Conservation (phyloP, 2,797 vertebrate species). For the Leontocebus nigricollis region DNA sequence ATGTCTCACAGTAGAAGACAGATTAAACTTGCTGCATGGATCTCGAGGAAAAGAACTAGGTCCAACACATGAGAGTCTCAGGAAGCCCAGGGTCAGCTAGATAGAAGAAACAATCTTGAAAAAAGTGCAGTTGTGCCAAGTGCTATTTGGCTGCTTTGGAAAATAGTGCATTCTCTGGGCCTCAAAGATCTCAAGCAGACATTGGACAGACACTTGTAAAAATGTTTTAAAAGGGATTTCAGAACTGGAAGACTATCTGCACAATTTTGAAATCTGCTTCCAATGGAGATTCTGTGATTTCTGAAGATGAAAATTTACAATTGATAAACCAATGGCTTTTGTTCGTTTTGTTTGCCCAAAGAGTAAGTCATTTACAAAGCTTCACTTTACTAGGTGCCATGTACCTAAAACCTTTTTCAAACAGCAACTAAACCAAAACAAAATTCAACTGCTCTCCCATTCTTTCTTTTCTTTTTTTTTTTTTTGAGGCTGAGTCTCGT, state of each 20-base stretch:
- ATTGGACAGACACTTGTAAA: background rate
- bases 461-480: no score
- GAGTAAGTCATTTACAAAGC: background rate
- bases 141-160: background rate
- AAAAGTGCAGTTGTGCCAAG: background rate
- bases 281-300: background rate
- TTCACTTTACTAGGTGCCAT: background rate
- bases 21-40: background rate
- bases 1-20: background rate
- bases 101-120: background rate
- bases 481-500: no score
- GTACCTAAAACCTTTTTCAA: background rate
- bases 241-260: background rate
- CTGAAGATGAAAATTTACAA: background rate
- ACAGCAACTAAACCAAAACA: slow-evolving; percentile 13
- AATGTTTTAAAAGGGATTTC: background rate
- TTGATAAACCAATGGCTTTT: background rate
- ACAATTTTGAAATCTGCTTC: background rate
- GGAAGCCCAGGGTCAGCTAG: background rate
- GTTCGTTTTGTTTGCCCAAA: background rate
- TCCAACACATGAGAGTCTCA: background rate
- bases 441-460: background rate
- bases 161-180: background rate
- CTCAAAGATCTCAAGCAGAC: background rate
- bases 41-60: slow-evolving; percentile 10